Base-by-base conservation (phyloP, 92 coral and sea anemone species). In the Epizoanthus ramosus region DNA sequence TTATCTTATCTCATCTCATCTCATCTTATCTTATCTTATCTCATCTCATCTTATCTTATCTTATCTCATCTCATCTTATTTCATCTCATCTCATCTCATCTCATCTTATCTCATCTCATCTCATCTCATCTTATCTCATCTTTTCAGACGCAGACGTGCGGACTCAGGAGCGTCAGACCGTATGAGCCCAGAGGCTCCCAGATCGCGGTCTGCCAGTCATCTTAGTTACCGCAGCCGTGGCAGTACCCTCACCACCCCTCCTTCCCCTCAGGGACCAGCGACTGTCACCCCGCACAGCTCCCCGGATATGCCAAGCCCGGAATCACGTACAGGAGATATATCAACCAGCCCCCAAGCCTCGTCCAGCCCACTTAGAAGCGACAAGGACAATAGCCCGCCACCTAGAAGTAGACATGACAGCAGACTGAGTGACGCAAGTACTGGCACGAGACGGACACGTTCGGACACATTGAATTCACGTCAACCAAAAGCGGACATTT, bases 201-300 rank as follows among this genome's bases (percentile, higher is more conserved):
- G 92, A 25, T 91, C 98, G 61, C 84, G 93, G 74, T 70, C 84
- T 15, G 76, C 92, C 65, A 91, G 98, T 79, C 91, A 89, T 52
- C 88, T 87, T 69, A 91, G 94, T 63, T 85, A 85, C 58, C 70
- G 91, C 59, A 89, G 86, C 87, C 90, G 91, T 19, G 85, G 45
- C 56, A 92, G 90, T 68, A 69, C 84, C 22, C 84, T 79, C 68
- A 76, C 87, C 24, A 54, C 80, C 63, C 25, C 72, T 43, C 86
- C 86, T 16, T 52, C 74, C 50, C 85, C 74, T 57, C 83, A 69
- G 15, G 71, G 80, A 7, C 86, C 79, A 1, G 91, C 84, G 59
- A 85, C 84, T 31, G 83, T 81, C 28, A 28, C 87, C 15, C 86
- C 85, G 8, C n/a, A 81, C 25, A 85, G 89, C 68, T 88, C 94